Base-by-base conservation (phyloP, 2,113 vertebrate species). In the Pterophyllum scalare region DNA sequence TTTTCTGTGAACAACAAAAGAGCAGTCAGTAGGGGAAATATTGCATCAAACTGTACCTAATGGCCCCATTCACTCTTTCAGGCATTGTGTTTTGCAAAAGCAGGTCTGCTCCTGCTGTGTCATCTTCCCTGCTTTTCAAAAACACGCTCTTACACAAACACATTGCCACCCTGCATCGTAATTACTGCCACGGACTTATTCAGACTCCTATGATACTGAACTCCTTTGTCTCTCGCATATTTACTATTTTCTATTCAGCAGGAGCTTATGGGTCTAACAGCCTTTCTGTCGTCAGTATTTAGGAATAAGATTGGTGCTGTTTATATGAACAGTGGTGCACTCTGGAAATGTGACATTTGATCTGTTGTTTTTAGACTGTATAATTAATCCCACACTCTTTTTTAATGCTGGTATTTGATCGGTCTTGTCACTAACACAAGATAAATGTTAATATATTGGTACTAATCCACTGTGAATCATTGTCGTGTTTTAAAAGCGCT, bases 121-220 rank as follows among this genome's bases (percentile, higher is more conserved):
- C 2, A 7, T 54, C 59, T 74, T 15, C 1, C 33, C 59, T 56
- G 49, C 40, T 3, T 77, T 78, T 82, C 56, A 80, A 58, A 83
- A 40, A 62, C 60, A 60, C 0, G 5, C 22, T 52, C 33, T 28
- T 43, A 75, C 62, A 43, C 74, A 74, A 43, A 75, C 77, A 77
- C 60, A 14, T 77, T 33, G 8, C 40, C 1, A 3, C 49, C 75
- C 80, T 84, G 86, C 75, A 72, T 89, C 76, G 59, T 59, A 78
- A 81, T 67, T 75, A 74, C 24, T 61, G 59, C 35, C 65, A 49
- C 76, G 79, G 83, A 85, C 83, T 84, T 59, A 85, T 62, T 76
- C 46, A 26, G 22, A 67, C 57, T 52, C 4, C 59, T 57, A 9
- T 43, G 64, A 72, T 9, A 20, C n/a, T 46, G 33, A 80, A 80